Percentiles rank a stretch among this genome's conserved stretches.
These are phyloP conservation scores for human (Homo sapiens) DNA, from an alignment of 2,113 vertebrate genomes.

Conservation along the genomic window GRCh38 chr6:113529501-113530000, in stretches of 20 bases:
- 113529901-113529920: background rate
- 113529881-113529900: background rate
- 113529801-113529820: constrained; percentile 22
- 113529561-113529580: background rate
- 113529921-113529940: background rate
- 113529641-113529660: background rate
- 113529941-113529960: background rate
- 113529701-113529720: background rate
- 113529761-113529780: background rate
- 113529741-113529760: background rate
- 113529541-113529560: background rate
- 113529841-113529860: background rate
- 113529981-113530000: background rate
- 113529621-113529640: background rate
- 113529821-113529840: background rate
- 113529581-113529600: background rate
- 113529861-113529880: background rate
- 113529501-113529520: background rate
- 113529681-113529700: background rate
- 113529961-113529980: background rate
- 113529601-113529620: background rate
- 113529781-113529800: background rate
- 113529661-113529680: background rate
- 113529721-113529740: background rate
- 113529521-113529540: background rate